Evolutionary conservation across 2,113 vertebrate genomes (phyloP), one percentile per base, ranked within the genome.

Genomic region (Lutjanus erythropterus): DNA sequence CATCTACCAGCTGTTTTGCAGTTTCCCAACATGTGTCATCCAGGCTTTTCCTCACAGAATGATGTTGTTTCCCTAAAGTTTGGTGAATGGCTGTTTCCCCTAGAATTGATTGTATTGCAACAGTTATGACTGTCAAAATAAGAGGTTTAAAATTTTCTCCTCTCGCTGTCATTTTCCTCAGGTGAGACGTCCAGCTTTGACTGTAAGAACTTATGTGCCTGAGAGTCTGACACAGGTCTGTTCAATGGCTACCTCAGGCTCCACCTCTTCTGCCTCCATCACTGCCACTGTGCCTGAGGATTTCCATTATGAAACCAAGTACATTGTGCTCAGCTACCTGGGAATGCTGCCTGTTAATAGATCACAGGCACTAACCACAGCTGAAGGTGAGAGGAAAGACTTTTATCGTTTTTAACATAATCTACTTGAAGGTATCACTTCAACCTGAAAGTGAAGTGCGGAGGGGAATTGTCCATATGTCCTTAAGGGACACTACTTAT

Each of bases 281-380:
- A 10, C 81, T 16, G 59, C 89, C 84, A 12, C 80, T n/a, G 92
- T 98, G 96, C 96, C 97, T 95, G 95, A 94, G 89, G 96, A 96
- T 89, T 98, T 99, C 88, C 96, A 96, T 90, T 98, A 96, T 86
- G 98, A 99, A 94, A 98, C 97, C 83, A 96, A 96, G 82, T 97
- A 96, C 15, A 94, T 98, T 33, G 95, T 99, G 86, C 97, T 99
- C 91, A 97, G 94, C 93, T 99, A 97, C 92, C 90, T 99, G 93
- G 95, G 97, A 80, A 93, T 97, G 64, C 89, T 94, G 47, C 91
- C 95, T 27, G 92, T 93, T 44, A 80, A 93, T 55, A 95, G 93
- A 70, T 93, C 92, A 50, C 93, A 79, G 10, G 49, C 71, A 52
- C 53, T 86, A 39, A 73, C 89, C 42, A 4, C 71, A 75, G 64